Evolutionary conservation across 2,888 invertebrate species (phyloP), one percentile per base, ranked within the genome.

Genomic region (Dryobotodes eremita): DNA sequence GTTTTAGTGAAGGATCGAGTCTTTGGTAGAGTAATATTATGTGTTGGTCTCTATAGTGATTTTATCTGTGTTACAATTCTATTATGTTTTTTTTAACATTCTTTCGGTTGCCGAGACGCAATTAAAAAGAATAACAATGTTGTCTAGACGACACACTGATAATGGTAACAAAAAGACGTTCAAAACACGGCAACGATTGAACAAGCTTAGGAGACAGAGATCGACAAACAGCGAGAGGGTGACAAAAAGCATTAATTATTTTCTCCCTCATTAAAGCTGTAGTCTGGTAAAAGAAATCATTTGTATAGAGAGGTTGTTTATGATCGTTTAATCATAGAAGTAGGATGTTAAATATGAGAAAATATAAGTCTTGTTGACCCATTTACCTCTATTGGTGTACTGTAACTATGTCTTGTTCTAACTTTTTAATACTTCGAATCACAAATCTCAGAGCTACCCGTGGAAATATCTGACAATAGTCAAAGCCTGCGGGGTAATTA

Each of bases 101-200:
- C 3, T 5, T 36, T 36, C 8, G 8, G 23, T 20, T 20, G 46
- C 6, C 7, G 5, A 50, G 10, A 50, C 13, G 23, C 20, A 57
- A 78, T 78, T 64, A 65, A 65, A 77, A 50, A 71, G 13, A 53
- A 61, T 42, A 64, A 78, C 15, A 46, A 15, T 11, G 6, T 64
- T 15, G 64, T 71, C 64, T 71, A 65, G 42, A 65, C 64, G 20
- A 78, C 48, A 70, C 42, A 31, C 15, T n/a, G 20, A 3, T 50
- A 42, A 15, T 50, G 36, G 20, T 26, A 26, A 42, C 15, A n/a
- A 36, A 13, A 26, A 77, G 20, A 50, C 7, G 20, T 31, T 76
- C 1, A 76, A 68, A 76, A 42, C 31, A 68, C 36, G 17, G 61
- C 1, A 1, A 50, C 11, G n/a, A 11, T 42, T 71, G n/a, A 42